Conservation (phyloP, 2,888 invertebrate species). For the Notocelia uddmanniana region DNA sequence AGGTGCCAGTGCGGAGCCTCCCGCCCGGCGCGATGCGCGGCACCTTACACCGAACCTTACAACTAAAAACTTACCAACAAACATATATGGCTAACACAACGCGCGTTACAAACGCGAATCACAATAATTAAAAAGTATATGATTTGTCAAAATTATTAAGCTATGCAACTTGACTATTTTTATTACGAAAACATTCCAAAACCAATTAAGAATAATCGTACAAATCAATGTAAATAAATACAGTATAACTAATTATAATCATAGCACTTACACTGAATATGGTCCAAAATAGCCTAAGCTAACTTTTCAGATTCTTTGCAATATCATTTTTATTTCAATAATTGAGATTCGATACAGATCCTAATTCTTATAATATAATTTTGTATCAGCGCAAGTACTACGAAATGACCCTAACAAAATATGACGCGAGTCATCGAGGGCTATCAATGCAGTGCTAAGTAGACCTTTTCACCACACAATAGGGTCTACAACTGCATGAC, state of each 20-base stretch:
- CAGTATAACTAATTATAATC: slow-evolving; percentile 48
- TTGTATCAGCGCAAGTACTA: slow-evolving; percentile 61
- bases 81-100: slow-evolving; percentile 35
- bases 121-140: slow-evolving; percentile 17
- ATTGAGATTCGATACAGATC: slow-evolving; percentile 53
- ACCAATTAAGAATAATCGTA: slow-evolving; percentile 10
- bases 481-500: slow-evolving; percentile 47
- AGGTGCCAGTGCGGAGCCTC: slow-evolving; percentile 64
- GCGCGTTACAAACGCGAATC: slow-evolving; percentile 29
- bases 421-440: slow-evolving; percentile 47
- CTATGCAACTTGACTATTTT: slow-evolving; percentile 7
- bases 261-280: slow-evolving; percentile 62
- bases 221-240: slow-evolving; percentile 26
- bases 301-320: slow-evolving; percentile 45
- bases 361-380: slow-evolving; percentile 42
- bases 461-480: slow-evolving; percentile 42
- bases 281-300: slow-evolving; percentile 43
- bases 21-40: slow-evolving; percentile 51
- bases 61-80: slow-evolving; percentile 36
- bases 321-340: slow-evolving; percentile 53
- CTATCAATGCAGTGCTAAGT: slow-evolving; percentile 47
- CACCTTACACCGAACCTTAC: slow-evolving; percentile 29
- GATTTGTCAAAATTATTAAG: slow-evolving; percentile 6
- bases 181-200: slow-evolving; percentile 10
- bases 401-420: slow-evolving; percentile 52